These are phyloP conservation scores for Sturnira hondurensis DNA, from an alignment of 2,113 vertebrate genomes.

Conservation along the genomic window DNA sequence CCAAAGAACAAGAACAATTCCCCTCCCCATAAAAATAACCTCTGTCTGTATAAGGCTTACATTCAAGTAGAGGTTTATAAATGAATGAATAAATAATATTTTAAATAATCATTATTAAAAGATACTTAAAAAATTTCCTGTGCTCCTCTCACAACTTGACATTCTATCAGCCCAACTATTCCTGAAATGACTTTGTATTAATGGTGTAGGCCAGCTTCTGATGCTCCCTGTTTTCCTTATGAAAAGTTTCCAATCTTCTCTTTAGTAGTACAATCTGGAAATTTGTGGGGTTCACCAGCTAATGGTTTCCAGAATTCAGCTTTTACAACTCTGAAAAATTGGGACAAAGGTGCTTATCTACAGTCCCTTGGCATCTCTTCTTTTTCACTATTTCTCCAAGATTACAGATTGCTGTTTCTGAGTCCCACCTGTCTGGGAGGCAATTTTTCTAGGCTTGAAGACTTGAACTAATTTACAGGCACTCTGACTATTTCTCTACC, in stretches of 20 bases:
- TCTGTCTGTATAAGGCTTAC: background rate
- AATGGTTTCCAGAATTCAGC: background rate
- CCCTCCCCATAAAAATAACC: background rate
- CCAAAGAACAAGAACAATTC: background rate
- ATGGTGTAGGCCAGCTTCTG: background rate
- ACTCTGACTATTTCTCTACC: background rate
- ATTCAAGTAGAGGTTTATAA: background rate
- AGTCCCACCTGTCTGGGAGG: background rate
- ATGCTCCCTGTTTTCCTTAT: background rate
- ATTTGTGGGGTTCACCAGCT: background rate
- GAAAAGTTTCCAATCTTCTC: background rate
- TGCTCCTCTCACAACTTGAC: background rate
- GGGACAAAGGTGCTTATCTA: background rate
- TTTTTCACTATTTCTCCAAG: background rate
- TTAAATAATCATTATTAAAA: constrained; percentile 7
- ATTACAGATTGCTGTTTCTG: background rate
- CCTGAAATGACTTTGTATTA: background rate
- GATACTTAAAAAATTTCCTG: background rate
- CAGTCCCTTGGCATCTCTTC: background rate
- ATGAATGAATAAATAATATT: background rate
- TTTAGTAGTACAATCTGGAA: background rate
- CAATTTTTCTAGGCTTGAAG: background rate
- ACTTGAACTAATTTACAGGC: background rate
- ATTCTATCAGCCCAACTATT: background rate
- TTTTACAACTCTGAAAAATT: constrained; percentile 5